Evolutionary conservation across 2,113 vertebrate species (phyloP).

Genomic region (Xenopus laevis): DNA sequence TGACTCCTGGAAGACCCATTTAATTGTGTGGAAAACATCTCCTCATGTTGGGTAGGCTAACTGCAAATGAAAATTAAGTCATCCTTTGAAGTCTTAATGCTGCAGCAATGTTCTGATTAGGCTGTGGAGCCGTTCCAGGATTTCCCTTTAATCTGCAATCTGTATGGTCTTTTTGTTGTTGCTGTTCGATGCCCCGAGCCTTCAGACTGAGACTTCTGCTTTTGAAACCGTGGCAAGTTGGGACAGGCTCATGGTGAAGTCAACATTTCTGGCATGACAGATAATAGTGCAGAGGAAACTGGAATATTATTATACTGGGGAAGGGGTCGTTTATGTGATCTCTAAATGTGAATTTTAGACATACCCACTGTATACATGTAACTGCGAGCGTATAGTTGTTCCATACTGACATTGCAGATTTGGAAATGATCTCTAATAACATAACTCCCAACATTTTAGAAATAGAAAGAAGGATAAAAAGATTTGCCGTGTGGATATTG

Average conservation of each 20-base stretch:
- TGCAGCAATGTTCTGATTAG: too few relatives aligned
- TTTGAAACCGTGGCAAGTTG: conserved; percentile 12
- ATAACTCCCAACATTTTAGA: too few relatives aligned
- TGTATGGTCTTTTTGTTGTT: conserved; percentile 8
- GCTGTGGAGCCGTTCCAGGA: too few relatives aligned
- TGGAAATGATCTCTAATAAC: too few relatives aligned
- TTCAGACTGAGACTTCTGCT: neutral
- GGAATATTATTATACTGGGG: neutral
- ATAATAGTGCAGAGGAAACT: neutral
- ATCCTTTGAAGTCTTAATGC: too few relatives aligned
- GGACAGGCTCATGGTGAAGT: conserved; percentile 9
- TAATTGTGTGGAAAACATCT: conserved; percentile 2
- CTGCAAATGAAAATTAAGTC: neutral
- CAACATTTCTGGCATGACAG: conserved; percentile 14
- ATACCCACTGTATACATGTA: too few relatives aligned
- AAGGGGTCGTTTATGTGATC: too few relatives aligned
- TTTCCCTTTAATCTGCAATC: neutral
- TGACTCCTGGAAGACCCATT: conserved; percentile 5
- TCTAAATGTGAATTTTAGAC: too few relatives aligned
- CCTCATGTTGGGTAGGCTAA: neutral
- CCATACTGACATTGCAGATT: too few relatives aligned
- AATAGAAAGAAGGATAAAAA: too few relatives aligned
- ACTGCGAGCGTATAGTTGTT: too few relatives aligned
- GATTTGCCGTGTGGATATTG: too few relatives aligned
- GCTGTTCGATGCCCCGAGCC: conserved; percentile 23